phyloP scores from a whole-genome alignment of 2,888 invertebrate species.

The Dascillus cervinus region DNA sequence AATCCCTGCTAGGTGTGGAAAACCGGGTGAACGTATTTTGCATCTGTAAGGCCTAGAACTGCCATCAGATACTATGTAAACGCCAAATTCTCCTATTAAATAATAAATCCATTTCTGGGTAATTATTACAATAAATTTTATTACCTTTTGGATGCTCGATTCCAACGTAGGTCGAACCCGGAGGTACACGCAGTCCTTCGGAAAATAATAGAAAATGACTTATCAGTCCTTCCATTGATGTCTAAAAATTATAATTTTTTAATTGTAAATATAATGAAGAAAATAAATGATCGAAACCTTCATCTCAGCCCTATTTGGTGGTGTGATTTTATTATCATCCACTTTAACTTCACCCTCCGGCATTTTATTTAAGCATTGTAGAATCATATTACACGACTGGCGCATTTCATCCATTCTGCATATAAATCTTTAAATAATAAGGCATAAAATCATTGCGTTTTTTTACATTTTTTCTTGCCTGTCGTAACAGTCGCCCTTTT shows the following conservation, averaged over 20 bases:
- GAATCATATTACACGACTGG: conserved; percentile 68
- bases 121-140: background rate
- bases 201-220: conserved; percentile 85
- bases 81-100: conserved; percentile 61
- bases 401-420: conserved; percentile 64
- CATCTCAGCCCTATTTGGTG: conserved; percentile 73
- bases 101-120: background rate
- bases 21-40: conserved; percentile 45
- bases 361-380: conserved; percentile 77
- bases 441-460: background rate
- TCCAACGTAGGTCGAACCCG: conserved; percentile 72
- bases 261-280: too few species aligned
- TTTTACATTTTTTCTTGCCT: conserved; percentile 39
- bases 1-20: conserved; percentile 56
- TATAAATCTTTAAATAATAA: conserved; percentile 44
- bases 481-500: conserved; percentile 79
- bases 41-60: conserved; percentile 59
- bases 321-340: conserved; percentile 72
- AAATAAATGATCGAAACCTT: conserved; percentile 46
- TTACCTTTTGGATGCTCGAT: conserved; percentile 76
- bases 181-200: conserved; percentile 76
- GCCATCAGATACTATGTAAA: conserved; percentile 83
- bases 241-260: conserved; percentile 29
- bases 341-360: conserved; percentile 69
- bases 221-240: conserved; percentile 78